Evolutionary conservation across 2,113 vertebrate species (phyloP).

Genomic region (Cochlearius cochlearius): DNA sequence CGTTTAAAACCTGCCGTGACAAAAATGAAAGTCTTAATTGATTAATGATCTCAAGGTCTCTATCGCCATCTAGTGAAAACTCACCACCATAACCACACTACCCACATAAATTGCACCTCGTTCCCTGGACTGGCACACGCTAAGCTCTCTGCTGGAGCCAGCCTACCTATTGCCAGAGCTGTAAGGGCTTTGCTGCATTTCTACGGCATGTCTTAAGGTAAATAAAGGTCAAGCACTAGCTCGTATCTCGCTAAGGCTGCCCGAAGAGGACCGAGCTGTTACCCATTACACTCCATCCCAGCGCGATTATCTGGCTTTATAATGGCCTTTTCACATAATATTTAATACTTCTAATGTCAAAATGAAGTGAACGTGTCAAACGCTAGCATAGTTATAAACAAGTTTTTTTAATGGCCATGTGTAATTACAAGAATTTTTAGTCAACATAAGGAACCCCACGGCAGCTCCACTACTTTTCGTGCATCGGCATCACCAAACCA

Average conservation of each 20-base stretch:
- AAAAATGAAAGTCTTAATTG: conserved; percentile 64
- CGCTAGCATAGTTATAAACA: not conserved
- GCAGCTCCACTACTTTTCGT: not conserved
- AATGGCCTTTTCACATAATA: not conserved
- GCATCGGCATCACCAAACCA: not conserved
- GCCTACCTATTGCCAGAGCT: not conserved
- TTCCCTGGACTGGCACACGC: not conserved
- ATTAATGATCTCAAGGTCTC: conserved; percentile 74
- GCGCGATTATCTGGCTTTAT: not conserved
- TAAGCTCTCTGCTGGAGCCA: not conserved
- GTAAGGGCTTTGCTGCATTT: not conserved
- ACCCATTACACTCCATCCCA: not conserved
- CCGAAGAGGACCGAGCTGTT: not conserved
- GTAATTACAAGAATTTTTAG: not conserved
- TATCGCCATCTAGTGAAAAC: conserved; percentile 81
- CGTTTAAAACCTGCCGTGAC: not conserved
- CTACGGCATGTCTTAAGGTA: not conserved
- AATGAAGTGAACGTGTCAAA: not conserved
- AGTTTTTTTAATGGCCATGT: conserved; percentile 17
- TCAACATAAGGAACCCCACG: not conserved
- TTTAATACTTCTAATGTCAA: not conserved
- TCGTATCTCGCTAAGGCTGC: rapidly evolving
- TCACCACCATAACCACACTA: conserved; percentile 31
- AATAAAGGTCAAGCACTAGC: not conserved
- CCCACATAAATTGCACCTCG: not conserved